Percentiles rank a stretch among this genome's conserved stretches.
Evolutionary conservation across 64 coral and sea anemone species (phyloP).

Genomic region (Dendrophyllia cribrosa): DNA sequence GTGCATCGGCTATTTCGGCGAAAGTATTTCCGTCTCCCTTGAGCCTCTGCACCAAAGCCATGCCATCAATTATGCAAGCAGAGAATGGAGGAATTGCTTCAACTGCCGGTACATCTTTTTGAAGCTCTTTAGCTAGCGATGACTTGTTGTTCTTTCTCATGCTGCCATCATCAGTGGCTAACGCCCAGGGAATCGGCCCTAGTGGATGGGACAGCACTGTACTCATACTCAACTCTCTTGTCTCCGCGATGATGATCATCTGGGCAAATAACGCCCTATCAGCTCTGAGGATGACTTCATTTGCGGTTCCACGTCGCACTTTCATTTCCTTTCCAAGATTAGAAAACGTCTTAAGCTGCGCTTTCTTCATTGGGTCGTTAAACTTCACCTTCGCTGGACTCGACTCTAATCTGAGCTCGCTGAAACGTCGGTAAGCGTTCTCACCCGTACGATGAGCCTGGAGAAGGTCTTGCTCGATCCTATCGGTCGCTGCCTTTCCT

Average conservation of each 20-base stretch:
- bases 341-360: slow-evolving; percentile 1
- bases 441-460: background rate
- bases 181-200: slow-evolving; percentile 22
- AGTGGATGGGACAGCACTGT: background rate
- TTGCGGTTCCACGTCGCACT: background rate
- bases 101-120: slow-evolving; percentile 9
- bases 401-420: background rate
- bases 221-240: background rate
- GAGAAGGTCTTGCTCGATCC: slow-evolving; percentile 7
- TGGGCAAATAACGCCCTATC: slow-evolving; percentile 22
- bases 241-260: slow-evolving; percentile 28
- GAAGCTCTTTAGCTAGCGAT: slow-evolving; percentile 1
- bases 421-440: slow-evolving; percentile 1
- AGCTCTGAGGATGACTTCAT: slow-evolving; percentile 6
- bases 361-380: slow-evolving; percentile 3
- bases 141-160: background rate
- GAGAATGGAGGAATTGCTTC: slow-evolving; percentile 8
- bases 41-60: slow-evolving; percentile 4
- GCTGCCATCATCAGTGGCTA: background rate
- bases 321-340: slow-evolving; percentile 37
- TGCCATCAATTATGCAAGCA: slow-evolving; percentile 26
- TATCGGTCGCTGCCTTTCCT: slow-evolving; percentile 10
- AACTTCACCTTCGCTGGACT: slow-evolving; percentile 10
- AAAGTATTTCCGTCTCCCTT: slow-evolving; percentile 38
- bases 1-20: slow-evolving; percentile 10